Base-by-base conservation (phyloP, 2,888 invertebrate genomes). In the Campopleginae sp. region DNA sequence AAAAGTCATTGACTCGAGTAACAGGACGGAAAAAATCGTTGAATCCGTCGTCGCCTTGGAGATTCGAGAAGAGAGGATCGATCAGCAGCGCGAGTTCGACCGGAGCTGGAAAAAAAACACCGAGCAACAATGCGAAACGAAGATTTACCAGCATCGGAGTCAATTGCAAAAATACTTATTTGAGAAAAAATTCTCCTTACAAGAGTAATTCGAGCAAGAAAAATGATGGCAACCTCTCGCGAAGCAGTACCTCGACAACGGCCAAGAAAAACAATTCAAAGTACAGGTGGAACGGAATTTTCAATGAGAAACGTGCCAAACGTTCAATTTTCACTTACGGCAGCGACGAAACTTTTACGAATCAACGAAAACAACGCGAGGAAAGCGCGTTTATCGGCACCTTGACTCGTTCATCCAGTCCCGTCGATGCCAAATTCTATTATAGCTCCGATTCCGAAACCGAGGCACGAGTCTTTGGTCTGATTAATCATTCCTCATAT, bases 241-340 rank as follows among this genome's bases (percentile, higher is more conserved):
- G 81, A 74, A 31, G 38, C 14, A 88, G 84, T 78, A 86, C 86
- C 66, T 48, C 83, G 8, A 75, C 76, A 12, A 70, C 65, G 10
- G 81, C 65, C 6, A 91, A 88, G 80, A 90, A 85, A 81, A 89
- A 83, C 51, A 68, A 46, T n/a, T 79, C 86, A 0, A 92, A 89
- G 61, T 91, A 91, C 70, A 89, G 89, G 58, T 92, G 91, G 92
- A 89, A 88, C 19, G 92, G 92, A 12, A 91, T 85, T 46, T 92
- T 92, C 71, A 79, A 87, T 74, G 87, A 87, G 54, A 82, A 81
- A 63, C 81, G 78, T 3, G 61, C 79, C 0, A 86, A 66, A 80
- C 76, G 86, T 61, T 80, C 85, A 0, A 84, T 83, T 46, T 86
- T 82, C 61, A 65, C 72, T 17, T 70, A 71, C 42, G 79, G 63